Evolutionary conservation across 2,797 vertebrate genomes (phyloP).

Genomic region (Hippocampus kuda): DNA sequence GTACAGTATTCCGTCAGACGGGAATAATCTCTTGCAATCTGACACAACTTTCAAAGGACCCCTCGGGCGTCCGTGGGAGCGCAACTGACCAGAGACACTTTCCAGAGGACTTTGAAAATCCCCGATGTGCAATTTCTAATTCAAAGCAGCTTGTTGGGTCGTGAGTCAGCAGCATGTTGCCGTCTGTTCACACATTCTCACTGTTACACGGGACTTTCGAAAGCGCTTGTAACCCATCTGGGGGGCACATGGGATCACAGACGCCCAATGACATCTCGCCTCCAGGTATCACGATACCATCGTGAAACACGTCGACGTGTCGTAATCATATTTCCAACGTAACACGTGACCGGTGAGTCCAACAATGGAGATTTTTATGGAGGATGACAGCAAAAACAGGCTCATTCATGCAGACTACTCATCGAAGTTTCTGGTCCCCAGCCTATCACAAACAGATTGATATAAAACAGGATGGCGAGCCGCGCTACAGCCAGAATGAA

Average conservation of each 20-base stretch:
- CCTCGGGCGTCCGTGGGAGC: not conserved
- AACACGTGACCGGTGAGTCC: not conserved
- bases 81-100: conserved; percentile 7
- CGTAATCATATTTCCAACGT: not conserved
- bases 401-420: not conserved
- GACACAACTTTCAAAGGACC: conserved; percentile 1
- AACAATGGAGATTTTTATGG: not conserved
- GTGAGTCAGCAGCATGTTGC: conserved; percentile 1
- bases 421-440: not conserved
- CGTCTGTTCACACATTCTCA: conserved; percentile 4
- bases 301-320: not conserved
- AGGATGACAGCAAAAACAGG: not conserved
- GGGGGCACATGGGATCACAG: not conserved
- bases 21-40: conserved; percentile 3
- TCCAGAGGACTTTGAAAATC: conserved; percentile 1
- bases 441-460: not conserved
- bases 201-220: not conserved
- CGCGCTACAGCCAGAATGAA: not conserved
- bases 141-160: conserved; percentile 4
- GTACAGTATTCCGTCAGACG: not conserved
- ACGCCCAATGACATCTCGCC: not conserved
- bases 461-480: not conserved
- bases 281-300: not conserved
- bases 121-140: conserved; percentile 2
- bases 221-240: not conserved